Evolutionary conservation across 2,113 vertebrate species (phyloP), one percentile per base, ranked within the genome.

Genomic region (Epinephelus cyanopodus): DNA sequence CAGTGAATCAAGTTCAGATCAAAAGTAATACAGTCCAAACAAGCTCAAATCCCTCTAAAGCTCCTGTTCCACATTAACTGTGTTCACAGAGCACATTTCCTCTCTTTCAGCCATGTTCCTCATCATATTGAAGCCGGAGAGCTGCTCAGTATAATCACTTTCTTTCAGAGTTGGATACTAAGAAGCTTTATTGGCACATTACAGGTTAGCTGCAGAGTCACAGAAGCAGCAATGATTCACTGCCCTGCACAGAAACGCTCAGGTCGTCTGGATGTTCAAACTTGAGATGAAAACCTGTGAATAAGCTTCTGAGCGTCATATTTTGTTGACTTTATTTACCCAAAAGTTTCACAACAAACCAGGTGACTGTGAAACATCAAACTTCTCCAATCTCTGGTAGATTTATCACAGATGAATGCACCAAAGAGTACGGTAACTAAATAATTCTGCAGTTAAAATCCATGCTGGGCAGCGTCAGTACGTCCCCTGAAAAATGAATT

Each of bases 401-500:
- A 11, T 42, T 45, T 74, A 1, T 79, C 4, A 57, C 39, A 57
- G 25, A 48, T 50, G 0, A 72, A 52, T 66, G 37, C 14, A 17
- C 27, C 25, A 18, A 42, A 29, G 29, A 47, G 5, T 27, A 50
- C 58, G 13, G 11, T 45, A 45, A 27, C 11, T 9, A 45, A 14
- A 68, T 25, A 54, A 18, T 3, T 17, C n/a, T 52, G 15, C 23
- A 48, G 19, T 33, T 23, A 17, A 52, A 48, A 25, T 67, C 9
- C 48, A 23, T 25, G 56, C 6, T 25, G 42, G 18, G 54, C 75
- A 83, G 53, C 2, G 0, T n/a, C 2, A 54, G 54, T 29, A 74
- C 52, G 53, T 60, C 33, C n/a, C 62, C 13, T 27, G 23, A 85
- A 67, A 68, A 74, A 33, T 42, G 0, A 72, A 79, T 78, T 33